These are phyloP conservation scores for Lordiphosa collinella DNA, from an alignment of 1,140 invertebrate genomes.

Conservation along the genomic window DNA sequence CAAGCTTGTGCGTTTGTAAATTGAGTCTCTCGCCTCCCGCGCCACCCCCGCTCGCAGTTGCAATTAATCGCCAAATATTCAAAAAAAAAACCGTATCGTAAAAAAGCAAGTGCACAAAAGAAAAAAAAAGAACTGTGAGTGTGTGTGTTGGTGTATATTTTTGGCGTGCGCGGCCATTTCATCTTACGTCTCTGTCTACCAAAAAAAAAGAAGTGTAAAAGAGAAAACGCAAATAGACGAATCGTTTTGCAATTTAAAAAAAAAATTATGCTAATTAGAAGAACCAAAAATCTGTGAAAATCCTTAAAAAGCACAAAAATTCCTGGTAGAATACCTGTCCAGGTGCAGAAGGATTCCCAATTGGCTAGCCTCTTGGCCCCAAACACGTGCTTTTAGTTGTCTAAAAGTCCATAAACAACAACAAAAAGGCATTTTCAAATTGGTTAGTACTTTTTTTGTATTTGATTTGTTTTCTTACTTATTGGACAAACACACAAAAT, in stretches of 20 bases:
- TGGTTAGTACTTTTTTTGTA: constrained; percentile 49
- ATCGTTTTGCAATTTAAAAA: constrained; percentile 3
- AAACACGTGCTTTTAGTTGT: constrained; percentile 1
- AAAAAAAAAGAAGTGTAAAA: constrained; percentile 33
- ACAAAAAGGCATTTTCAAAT: constrained; percentile 28
- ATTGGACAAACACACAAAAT: constrained; percentile 35
- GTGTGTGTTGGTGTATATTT: constrained; percentile 62
- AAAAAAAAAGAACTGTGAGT: constrained; percentile 20
- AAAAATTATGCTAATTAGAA: constrained; percentile 4
- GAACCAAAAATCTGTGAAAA: constrained; percentile 23
- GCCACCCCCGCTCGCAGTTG: constrained; percentile 14
- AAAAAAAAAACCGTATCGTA: constrained; percentile 39
- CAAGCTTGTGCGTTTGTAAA: constrained; percentile 2
- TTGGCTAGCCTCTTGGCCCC: too few relatives aligned
- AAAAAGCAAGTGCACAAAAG: constrained; percentile 59
- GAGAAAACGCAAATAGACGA: constrained; percentile 47
- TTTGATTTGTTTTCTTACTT: constrained; percentile 33
- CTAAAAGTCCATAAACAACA: constrained; percentile 11
- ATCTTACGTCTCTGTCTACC: constrained; percentile 38
- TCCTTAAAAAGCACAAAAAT: constrained; percentile 48
- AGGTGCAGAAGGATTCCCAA: too few relatives aligned
- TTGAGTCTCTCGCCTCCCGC: constrained; percentile 8
- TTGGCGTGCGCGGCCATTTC: constrained; percentile 75
- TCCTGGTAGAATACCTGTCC: too few relatives aligned
- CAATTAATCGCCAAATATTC: constrained; percentile 41